These are phyloP conservation scores for Barbus barbus DNA, from an alignment of 2,113 vertebrate species.

Conservation along the genomic window DNA sequence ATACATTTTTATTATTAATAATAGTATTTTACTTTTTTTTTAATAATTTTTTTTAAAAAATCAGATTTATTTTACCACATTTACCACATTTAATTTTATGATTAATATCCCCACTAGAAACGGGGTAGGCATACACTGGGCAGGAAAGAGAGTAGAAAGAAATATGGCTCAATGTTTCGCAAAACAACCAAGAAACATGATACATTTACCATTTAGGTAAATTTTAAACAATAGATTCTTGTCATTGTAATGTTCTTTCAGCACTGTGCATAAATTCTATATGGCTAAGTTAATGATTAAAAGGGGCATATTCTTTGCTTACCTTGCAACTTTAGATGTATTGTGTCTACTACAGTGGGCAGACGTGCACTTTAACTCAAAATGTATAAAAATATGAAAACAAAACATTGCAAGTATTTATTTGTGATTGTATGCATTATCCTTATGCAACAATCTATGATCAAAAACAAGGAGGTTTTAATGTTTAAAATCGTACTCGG, in stretches of 20 bases:
- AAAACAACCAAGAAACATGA: neutral
- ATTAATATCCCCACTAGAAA: neutral
- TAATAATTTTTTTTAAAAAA: neutral
- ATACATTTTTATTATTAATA: neutral
- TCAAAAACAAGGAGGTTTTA: neutral
- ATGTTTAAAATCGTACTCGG: no score
- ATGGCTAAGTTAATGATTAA: neutral
- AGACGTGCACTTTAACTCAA: neutral
- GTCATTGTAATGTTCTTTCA: neutral
- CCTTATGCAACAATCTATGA: neutral
- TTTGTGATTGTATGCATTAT: neutral
- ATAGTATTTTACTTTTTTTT: neutral
- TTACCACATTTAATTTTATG: neutral
- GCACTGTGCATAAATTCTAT: neutral
- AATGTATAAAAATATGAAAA: neutral
- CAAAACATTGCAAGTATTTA: neutral
- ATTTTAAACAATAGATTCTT: neutral
- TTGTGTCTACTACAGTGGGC: neutral
- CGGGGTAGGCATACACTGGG: neutral
- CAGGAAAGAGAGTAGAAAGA: neutral
- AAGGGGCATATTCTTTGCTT: neutral
- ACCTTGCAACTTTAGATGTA: neutral
- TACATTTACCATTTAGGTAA: neutral
- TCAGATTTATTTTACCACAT: neutral
- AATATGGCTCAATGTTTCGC: neutral